Conservation (phyloP, 2,113 vertebrate species). For the Picathartes gymnocephalus region DNA sequence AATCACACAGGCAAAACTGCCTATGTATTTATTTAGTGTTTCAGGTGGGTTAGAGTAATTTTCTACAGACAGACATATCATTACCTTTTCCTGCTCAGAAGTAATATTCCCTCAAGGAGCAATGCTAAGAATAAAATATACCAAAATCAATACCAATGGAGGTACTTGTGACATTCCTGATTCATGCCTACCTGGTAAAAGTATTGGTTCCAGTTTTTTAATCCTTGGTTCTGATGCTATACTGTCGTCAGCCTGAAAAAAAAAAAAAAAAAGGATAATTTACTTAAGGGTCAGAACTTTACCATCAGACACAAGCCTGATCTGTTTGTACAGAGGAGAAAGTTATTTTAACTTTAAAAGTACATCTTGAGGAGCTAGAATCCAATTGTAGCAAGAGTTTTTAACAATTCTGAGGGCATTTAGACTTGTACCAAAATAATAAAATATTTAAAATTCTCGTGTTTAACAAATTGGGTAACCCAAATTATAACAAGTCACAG, state of each 20-base stretch:
- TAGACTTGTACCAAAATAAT: neutral
- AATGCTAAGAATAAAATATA: neutral
- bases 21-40: neutral
- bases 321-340: neutral
- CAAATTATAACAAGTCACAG: neutral
- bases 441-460: neutral
- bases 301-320: neutral
- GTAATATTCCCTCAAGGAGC: neutral
- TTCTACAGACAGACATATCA: neutral
- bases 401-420: neutral
- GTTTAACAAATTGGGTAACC: neutral
- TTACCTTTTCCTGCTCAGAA: neutral
- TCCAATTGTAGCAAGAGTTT: neutral
- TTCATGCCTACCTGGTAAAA: conserved; percentile 84
- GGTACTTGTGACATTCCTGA: neutral
- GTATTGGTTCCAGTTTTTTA: conserved; percentile 89
- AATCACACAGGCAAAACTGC: neutral
- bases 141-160: neutral
- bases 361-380: neutral
- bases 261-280: neutral
- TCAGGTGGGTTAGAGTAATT: neutral
- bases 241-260: conserved; percentile 80
- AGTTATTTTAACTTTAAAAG: neutral
- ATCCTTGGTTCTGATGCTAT: conserved; percentile 80
- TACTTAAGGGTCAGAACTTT: neutral